phyloP scores from a whole-genome alignment of 2,888 invertebrate species.

The Mycalesis mineus region DNA sequence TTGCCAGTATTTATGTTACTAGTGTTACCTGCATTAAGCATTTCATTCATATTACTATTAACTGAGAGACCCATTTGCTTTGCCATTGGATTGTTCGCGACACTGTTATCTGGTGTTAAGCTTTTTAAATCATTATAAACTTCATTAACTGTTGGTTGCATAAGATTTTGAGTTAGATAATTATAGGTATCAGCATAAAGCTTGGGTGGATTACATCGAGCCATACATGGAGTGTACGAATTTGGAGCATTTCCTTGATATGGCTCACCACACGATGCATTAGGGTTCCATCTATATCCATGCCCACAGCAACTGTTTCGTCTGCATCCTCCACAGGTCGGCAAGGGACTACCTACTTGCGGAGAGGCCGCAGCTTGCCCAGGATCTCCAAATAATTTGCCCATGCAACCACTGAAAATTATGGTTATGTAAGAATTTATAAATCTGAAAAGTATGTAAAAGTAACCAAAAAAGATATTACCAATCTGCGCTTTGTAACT shows the following conservation, averaged over 20 bases:
- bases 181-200: constrained; percentile 61
- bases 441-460: not conserved
- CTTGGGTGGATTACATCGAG: constrained; percentile 53
- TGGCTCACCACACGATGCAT: constrained; percentile 41
- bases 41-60: not conserved
- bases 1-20: constrained; percentile 16
- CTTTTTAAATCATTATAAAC: constrained; percentile 62
- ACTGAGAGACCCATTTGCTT: constrained; percentile 46
- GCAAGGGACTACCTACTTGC: constrained; percentile 13
- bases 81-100: constrained; percentile 52
- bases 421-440: not conserved
- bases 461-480: constrained; percentile 31
- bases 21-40: constrained; percentile 11
- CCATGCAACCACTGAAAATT: constrained; percentile 67
- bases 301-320: constrained; percentile 45
- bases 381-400: constrained; percentile 56
- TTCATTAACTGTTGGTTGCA: constrained; percentile 65
- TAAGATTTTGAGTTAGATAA: constrained; percentile 58
- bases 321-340: constrained; percentile 41
- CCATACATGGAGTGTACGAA: constrained; percentile 40
- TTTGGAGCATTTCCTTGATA: constrained; percentile 27
- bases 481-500: constrained; percentile 69
- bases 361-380: constrained; percentile 26
- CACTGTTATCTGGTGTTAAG: constrained; percentile 54
- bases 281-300: constrained; percentile 35